Conservation (phyloP, 2,888 invertebrate genomes). For the Microctonus aethiopoides region DNA sequence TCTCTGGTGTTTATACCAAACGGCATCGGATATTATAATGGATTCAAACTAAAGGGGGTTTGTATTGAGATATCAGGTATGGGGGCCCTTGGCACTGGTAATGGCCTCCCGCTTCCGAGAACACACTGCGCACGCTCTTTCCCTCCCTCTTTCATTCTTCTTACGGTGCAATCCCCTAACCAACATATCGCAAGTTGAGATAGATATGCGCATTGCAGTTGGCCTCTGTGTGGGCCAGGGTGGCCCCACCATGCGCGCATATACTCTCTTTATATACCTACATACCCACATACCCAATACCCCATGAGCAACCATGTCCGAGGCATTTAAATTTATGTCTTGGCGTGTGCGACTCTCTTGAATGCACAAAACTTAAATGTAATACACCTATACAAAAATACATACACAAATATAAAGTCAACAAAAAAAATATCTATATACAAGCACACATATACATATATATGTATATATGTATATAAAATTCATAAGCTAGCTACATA, state of each 20-base stretch:
- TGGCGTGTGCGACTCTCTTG: conserved; percentile 32
- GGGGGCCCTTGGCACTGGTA: conserved; percentile 61
- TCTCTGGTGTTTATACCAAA: conserved; percentile 29
- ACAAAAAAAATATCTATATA: too few relatives aligned
- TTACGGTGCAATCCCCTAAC: conserved; percentile 45
- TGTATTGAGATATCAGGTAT: conserved; percentile 67
- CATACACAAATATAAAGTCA: too few relatives aligned
- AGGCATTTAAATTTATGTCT: conserved; percentile 41
- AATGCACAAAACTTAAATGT: conserved; percentile 13
- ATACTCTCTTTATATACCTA: conserved; percentile 22
- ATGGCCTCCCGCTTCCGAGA: conserved; percentile 64
- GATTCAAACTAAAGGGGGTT: conserved; percentile 65
- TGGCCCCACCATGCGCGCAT: background rate
- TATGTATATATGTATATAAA: conserved; percentile 3
- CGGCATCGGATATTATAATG: conserved; percentile 61
- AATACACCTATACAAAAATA: background rate
- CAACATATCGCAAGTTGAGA: conserved; percentile 44
- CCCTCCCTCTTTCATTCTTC: background rate
- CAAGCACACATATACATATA: background rate
- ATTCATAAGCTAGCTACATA: conserved; percentile 26
- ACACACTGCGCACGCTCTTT: conserved; percentile 42
- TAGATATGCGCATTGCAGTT: conserved; percentile 48
- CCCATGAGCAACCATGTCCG: conserved; percentile 21
- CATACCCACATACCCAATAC: conserved; percentile 40
- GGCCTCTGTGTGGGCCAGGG: conserved; percentile 33